Percentiles rank a stretch among this genome's conserved stretches.
Evolutionary conservation across 2,113 vertebrate species (phyloP).

Genomic region (Nesogale talazaci): DNA sequence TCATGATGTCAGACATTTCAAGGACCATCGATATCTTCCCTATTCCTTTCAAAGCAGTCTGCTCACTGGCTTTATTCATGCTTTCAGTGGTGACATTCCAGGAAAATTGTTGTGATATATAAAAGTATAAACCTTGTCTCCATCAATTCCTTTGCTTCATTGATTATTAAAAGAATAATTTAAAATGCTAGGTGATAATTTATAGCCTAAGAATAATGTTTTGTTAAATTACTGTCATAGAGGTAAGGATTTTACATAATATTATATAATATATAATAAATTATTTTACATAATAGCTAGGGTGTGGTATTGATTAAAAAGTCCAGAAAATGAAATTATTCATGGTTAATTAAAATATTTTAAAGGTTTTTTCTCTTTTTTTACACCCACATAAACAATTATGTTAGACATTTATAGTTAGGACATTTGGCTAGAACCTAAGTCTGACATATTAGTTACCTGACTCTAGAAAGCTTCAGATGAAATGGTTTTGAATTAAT

Average conservation of each 20-base stretch:
- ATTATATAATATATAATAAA: too few relatives aligned
- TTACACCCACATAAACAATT: too few relatives aligned
- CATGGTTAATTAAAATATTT: neutral
- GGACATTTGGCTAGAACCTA: too few relatives aligned
- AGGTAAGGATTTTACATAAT: constrained; percentile 11
- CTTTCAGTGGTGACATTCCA: constrained; percentile 5
- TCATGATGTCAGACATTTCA: neutral
- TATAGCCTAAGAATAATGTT: constrained; percentile 38
- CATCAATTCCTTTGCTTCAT: constrained; percentile 1
- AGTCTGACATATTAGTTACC: too few relatives aligned
- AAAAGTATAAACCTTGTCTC: neutral
- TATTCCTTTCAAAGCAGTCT: neutral
- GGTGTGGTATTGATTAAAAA: constrained; percentile 39
- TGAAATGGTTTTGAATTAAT: too few relatives aligned
- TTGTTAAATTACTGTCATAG: constrained; percentile 23
- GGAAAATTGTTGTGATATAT: constrained; percentile 29
- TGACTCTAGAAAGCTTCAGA: too few relatives aligned
- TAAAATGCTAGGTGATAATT: neutral
- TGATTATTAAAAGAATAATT: neutral
- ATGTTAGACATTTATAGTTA: too few relatives aligned
- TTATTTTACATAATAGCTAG: constrained; percentile 22
- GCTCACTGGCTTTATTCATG: neutral
- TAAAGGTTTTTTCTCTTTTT: too few relatives aligned
- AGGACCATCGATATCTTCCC: neutral
- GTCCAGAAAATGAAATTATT: constrained; percentile 33